Percentiles rank a stretch among this genome's conserved stretches.
Evolutionary conservation across 2,797 vertebrate species (phyloP).

Genomic region (Rhinella marina): DNA sequence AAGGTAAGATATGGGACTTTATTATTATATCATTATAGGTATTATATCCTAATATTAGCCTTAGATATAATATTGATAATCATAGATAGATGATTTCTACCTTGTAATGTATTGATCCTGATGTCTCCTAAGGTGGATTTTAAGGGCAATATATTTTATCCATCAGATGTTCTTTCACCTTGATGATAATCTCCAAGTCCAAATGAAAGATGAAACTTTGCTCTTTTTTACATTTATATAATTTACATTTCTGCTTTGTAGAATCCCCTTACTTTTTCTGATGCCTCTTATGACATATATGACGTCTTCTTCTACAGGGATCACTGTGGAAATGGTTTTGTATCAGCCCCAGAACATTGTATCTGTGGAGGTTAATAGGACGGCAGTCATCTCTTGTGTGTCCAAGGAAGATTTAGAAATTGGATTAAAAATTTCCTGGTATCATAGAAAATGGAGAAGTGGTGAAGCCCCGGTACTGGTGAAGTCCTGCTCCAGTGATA

Average conservation of each 20-base stretch:
- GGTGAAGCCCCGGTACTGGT: not conserved
- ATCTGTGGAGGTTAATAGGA: not conserved
- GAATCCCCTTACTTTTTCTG: not conserved
- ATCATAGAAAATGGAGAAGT: not conserved
- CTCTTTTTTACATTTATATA: too few relatives aligned
- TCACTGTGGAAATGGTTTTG: not conserved
- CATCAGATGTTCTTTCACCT: too few relatives aligned
- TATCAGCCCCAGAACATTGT: slow-evolving; percentile 25
- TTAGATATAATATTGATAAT: too few relatives aligned
- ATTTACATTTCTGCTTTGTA: not conserved
- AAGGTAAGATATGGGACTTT: not conserved
- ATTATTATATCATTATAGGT: not conserved
- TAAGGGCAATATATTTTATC: too few relatives aligned
- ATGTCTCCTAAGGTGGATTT: too few relatives aligned
- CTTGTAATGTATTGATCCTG: too few relatives aligned
- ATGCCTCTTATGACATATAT: not conserved
- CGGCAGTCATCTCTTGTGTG: not conserved
- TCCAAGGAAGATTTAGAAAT: fast-evolving
- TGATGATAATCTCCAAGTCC: too few relatives aligned
- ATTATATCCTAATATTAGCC: too few relatives aligned
- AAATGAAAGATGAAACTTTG: too few relatives aligned
- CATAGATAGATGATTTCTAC: too few relatives aligned
- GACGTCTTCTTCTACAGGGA: slow-evolving; percentile 1
- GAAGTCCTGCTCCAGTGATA: not conserved
- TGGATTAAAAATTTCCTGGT: fast-evolving